Conservation (phyloP, 2,888 invertebrate genomes). For the Oxyteleia sp. region DNA sequence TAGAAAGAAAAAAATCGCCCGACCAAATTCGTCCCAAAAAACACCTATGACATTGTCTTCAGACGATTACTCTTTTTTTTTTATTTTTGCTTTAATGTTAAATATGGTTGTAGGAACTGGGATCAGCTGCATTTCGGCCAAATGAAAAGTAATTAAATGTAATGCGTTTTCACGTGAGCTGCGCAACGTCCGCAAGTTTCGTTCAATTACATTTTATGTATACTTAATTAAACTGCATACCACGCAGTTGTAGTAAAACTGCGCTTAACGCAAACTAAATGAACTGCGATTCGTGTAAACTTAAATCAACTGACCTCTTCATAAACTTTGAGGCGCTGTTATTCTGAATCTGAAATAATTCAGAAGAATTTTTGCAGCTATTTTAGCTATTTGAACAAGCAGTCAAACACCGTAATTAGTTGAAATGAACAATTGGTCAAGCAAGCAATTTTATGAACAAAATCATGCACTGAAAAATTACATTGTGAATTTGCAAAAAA, state of each 20-base stretch:
- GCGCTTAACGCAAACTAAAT: conserved; percentile 37
- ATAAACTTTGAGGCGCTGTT: conserved; percentile 13
- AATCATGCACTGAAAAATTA: too few species aligned
- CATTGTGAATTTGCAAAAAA: too few species aligned
- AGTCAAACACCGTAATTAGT: too few species aligned
- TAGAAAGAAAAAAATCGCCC: too few species aligned
- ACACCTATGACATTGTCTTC: too few species aligned
- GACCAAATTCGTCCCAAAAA: too few species aligned
- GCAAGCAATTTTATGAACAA: too few species aligned
- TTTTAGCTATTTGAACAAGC: too few species aligned
- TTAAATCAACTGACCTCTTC: too few species aligned
- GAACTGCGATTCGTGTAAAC: conserved; percentile 47
- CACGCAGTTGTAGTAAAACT: conserved; percentile 40
- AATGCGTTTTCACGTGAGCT: conserved; percentile 25
- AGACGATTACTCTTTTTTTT: too few species aligned
- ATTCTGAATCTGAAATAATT: conserved; percentile 26
- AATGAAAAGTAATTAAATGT: conserved; percentile 48
- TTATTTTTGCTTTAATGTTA: not conserved
- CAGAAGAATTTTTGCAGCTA: too few species aligned
- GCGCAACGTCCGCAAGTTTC: conserved; percentile 41
- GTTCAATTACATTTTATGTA: conserved; percentile 54
- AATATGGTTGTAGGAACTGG: conserved; percentile 17
- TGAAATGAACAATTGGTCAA: too few species aligned
- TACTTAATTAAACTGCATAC: conserved; percentile 49
- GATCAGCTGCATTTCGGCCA: conserved; percentile 28